phyloP scores from a whole-genome alignment of 2,113 vertebrate genomes.

The Ammodytes dubius region DNA sequence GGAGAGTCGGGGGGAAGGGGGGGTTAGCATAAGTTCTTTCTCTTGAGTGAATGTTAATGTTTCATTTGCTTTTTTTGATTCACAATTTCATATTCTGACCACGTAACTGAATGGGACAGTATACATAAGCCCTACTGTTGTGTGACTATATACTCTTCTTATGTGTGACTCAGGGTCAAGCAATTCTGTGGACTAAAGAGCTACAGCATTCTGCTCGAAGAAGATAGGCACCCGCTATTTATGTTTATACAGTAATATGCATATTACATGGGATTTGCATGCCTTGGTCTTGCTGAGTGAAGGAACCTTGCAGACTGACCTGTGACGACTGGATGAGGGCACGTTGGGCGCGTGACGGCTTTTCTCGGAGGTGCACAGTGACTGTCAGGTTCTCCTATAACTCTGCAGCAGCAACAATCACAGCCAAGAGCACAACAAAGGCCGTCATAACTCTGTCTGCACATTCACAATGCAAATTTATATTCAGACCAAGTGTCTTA shows the following conservation, averaged over 20 bases:
- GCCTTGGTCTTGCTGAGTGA: not conserved
- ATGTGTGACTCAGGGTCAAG: conserved; percentile 5
- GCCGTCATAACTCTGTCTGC: conserved; percentile 12
- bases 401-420: conserved; percentile 55
- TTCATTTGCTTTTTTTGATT: not conserved
- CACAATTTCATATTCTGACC: conserved; percentile 30
- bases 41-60: conserved; percentile 18
- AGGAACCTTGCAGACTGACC: conserved; percentile 81
- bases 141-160: not conserved
- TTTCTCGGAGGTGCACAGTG: conserved; percentile 42
- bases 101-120: conserved; percentile 17
- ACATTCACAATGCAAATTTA: conserved; percentile 13
- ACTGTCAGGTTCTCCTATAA: conserved; percentile 31
- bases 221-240: not conserved
- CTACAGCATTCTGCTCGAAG: not conserved
- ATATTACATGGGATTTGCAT: conserved; percentile 17
- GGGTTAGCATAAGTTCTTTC: not conserved
- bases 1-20: not conserved
- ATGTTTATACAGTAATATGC: not conserved
- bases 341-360: conserved; percentile 39
- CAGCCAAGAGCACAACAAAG: conserved; percentile 26
- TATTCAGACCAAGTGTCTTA: conserved; percentile 8
- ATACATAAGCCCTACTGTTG: not conserved
- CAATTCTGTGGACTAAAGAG: conserved; percentile 31
- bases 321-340: conserved; percentile 86